phyloP scores from a whole-genome alignment of 2,113 vertebrate species.

The Neodon shergylaensis region DNA sequence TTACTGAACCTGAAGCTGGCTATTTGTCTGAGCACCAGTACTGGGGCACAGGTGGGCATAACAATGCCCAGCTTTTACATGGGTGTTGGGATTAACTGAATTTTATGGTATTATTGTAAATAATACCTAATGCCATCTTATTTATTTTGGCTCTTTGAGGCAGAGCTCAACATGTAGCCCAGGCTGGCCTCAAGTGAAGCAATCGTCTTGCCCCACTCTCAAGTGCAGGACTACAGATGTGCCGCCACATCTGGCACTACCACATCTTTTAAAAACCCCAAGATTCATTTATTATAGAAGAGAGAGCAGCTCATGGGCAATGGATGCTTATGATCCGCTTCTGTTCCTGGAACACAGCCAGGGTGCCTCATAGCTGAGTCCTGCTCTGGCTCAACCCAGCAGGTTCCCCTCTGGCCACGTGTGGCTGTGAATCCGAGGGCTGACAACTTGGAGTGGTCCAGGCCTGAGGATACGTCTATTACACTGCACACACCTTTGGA shows the following conservation, averaged over 20 bases:
- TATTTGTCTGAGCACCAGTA: neutral
- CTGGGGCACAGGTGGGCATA: neutral
- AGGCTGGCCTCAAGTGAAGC: neutral
- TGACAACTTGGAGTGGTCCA: neutral
- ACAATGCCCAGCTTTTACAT: neutral
- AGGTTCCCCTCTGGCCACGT: neutral
- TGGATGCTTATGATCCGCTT: fast-evolving
- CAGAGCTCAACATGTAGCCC: neutral
- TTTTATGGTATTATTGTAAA: neutral
- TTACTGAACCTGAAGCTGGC: neutral
- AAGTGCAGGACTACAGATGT: neutral
- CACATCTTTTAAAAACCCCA: neutral
- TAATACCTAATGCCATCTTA: neutral
- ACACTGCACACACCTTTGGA: neutral
- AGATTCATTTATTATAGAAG: neutral
- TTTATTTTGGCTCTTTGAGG: neutral
- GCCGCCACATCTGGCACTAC: neutral
- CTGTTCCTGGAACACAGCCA: neutral
- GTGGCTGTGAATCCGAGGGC: neutral
- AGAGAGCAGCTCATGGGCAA: neutral
- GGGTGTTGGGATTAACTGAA: neutral
- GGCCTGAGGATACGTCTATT: neutral
- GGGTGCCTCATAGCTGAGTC: neutral
- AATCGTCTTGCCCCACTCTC: neutral
- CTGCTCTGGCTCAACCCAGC: no score